phyloP scores from a whole-genome alignment of 2,888 invertebrate species.

The Drepanosiphum platanoidis region DNA sequence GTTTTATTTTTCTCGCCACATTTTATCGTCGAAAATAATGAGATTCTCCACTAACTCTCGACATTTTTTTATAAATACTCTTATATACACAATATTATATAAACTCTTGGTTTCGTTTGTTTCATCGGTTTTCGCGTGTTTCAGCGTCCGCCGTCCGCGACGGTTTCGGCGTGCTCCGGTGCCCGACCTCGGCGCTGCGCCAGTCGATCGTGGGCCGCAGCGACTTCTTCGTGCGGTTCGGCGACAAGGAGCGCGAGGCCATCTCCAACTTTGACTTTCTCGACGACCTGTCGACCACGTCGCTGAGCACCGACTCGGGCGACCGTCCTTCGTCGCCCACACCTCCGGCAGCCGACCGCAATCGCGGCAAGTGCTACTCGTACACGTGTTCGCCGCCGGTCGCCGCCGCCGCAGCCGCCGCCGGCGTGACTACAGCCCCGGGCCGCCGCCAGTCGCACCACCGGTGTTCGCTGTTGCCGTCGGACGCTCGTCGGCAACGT shows the following conservation, averaged over 20 bases:
- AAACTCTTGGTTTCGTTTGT: not conserved
- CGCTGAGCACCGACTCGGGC: slow-evolving; percentile 65
- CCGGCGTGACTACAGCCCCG: slow-evolving; percentile 63
- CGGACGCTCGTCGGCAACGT: slow-evolving; percentile 15
- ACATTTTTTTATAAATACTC: too few species aligned
- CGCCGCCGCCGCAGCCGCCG: slow-evolving; percentile 68
- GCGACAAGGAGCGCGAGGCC: slow-evolving; percentile 80
- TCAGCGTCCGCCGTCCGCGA: slow-evolving; percentile 67
- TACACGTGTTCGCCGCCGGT: slow-evolving; percentile 78
- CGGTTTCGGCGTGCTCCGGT: slow-evolving; percentile 67
- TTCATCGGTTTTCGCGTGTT: not conserved
- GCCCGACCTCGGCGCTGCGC: slow-evolving; percentile 68
- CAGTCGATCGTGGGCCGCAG: slow-evolving; percentile 81
- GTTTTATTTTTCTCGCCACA: too few species aligned
- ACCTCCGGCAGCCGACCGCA: slow-evolving; percentile 44
- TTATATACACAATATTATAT: too few species aligned
- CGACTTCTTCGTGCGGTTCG: slow-evolving; percentile 82
- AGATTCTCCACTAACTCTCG: too few species aligned
- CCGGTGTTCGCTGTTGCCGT: slow-evolving; percentile 19
- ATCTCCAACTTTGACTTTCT: slow-evolving; percentile 84
- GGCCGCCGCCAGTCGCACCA: slow-evolving; percentile 22
- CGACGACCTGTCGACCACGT: slow-evolving; percentile 73
- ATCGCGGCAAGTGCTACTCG: slow-evolving; percentile 27
- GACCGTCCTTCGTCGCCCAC: slow-evolving; percentile 44
- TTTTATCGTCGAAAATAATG: too few species aligned